These are phyloP conservation scores for Synanceia verrucosa DNA, from an alignment of 2,797 vertebrate species.

Conservation along the genomic window DNA sequence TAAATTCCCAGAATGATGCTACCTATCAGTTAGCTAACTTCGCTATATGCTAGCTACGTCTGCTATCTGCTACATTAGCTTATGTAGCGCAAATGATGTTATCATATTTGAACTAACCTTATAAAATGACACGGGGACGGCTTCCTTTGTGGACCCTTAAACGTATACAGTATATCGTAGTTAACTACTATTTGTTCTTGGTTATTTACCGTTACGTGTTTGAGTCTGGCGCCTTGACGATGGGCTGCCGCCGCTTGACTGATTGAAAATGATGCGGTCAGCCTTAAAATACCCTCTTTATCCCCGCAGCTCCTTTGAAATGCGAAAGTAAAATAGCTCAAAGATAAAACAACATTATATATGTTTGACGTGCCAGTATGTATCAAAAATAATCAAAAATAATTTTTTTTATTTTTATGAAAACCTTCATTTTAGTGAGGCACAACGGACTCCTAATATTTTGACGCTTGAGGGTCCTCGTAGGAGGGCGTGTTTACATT, in stretches of 20 bases:
- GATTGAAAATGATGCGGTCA: not conserved
- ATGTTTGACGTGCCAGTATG: rapidly evolving
- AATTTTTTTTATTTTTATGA: too few relatives aligned
- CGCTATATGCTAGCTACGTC: slow-evolving; percentile 1
- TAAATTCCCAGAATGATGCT: not conserved
- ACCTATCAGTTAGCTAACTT: not conserved
- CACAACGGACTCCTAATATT: slow-evolving; percentile 47
- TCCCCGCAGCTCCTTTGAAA: rapidly evolving
- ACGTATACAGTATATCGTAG: not conserved
- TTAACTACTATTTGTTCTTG: not conserved
- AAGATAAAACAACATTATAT: not conserved
- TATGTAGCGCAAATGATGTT: rapidly evolving
- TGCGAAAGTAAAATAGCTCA: rapidly evolving
- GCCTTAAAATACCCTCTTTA: rapidly evolving
- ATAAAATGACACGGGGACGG: not conserved
- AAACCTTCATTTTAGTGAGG: slow-evolving; percentile 19
- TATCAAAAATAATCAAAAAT: too few relatives aligned
- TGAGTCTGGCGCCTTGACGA: slow-evolving; percentile 66
- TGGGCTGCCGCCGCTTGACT: slow-evolving; percentile 44
- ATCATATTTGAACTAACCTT: slow-evolving; percentile 2
- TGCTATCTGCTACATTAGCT: too few relatives aligned
- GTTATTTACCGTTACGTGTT: not conserved
- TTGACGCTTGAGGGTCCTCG: slow-evolving; percentile 58
- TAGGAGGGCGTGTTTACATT: slow-evolving; percentile 70
- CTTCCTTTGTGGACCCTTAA: not conserved